A percentile compares a stretch with the other conserved stretches of the same genome.
phyloP scores from a whole-genome alignment of 2,888 invertebrate genomes.

The Drosophila nigritarsus region DNA sequence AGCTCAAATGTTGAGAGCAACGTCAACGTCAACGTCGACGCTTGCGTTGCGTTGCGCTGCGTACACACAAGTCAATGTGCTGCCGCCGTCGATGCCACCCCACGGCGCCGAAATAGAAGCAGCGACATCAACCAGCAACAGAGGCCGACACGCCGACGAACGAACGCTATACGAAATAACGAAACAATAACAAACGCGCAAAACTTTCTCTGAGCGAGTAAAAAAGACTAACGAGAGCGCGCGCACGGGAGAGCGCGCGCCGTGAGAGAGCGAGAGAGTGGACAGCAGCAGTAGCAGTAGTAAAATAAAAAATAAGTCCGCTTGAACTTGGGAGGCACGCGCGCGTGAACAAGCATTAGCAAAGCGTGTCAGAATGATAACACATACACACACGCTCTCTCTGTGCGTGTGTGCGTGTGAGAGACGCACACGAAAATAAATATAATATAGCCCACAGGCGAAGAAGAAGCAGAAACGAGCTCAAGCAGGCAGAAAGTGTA shows the following conservation, averaged over 20 bases:
- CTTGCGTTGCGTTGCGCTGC: constrained; percentile 24
- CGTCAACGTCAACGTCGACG: constrained; percentile 36
- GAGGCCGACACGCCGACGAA: constrained; percentile 61
- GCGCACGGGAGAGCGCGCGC: constrained; percentile 18
- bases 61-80: constrained; percentile 68
- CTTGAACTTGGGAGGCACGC: constrained; percentile 80
- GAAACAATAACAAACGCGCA: constrained; percentile 80
- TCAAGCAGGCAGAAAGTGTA: constrained; percentile 38
- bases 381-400: constrained; percentile 37
- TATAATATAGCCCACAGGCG: constrained; percentile 40
- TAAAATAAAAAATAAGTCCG: constrained; percentile 34
- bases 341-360: constrained; percentile 77
- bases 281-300: constrained; percentile 14
- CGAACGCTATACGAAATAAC: constrained; percentile 73
- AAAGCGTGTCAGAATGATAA: constrained; percentile 77
- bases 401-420: constrained; percentile 3
- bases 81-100: constrained; percentile 24
- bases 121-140: constrained; percentile 5
- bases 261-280: constrained; percentile 4
- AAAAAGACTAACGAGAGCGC: constrained; percentile 39
- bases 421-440: constrained; percentile 27
- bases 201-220: constrained; percentile 74
- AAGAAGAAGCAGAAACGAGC: constrained; percentile 26
- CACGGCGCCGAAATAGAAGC: constrained; percentile 12
- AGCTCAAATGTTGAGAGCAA: constrained; percentile 47